These are phyloP conservation scores for Campylomormyrus numenius DNA, from an alignment of 2,113 vertebrate genomes.

Conservation along the genomic window DNA sequence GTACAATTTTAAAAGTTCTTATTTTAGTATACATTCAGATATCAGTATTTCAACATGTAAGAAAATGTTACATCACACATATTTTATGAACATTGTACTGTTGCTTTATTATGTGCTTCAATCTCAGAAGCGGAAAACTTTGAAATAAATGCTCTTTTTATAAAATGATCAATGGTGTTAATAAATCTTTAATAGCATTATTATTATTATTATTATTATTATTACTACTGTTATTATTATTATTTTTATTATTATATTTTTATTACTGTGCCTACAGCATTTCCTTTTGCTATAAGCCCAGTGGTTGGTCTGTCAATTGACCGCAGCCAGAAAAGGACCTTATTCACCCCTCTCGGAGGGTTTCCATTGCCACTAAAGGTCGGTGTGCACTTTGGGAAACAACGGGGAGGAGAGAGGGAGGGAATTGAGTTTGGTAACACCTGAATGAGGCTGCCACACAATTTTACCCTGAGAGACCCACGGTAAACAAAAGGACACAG, in stretches of 20 bases:
- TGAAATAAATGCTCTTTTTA: conserved; percentile 91
- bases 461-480: conserved; percentile 27
- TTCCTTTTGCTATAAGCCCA: conserved; percentile 18
- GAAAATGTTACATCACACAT: conserved; percentile 99
- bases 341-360: conserved; percentile 36
- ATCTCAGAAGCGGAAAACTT: conserved; percentile 90
- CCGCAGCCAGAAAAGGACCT: conserved; percentile 18
- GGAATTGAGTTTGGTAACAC: conserved; percentile 18
- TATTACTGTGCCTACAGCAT: background rate
- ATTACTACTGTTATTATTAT: background rate
- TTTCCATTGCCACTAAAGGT: conserved; percentile 48
- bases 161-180: conserved; percentile 55
- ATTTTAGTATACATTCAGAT: conserved; percentile 99
- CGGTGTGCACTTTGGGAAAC: conserved; percentile 48
- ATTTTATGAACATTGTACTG: conserved; percentile 99
- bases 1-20: conserved; percentile 99
- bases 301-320: conserved; percentile 32
- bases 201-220: background rate
- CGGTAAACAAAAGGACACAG: conserved; percentile 36
- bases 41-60: conserved; percentile 98
- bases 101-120: conserved; percentile 99
- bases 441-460: conserved; percentile 22
- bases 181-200: conserved; percentile 20
- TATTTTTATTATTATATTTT: background rate
- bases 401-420: conserved; percentile 18